Base-by-base conservation (phyloP, 2,113 vertebrate species). In the Lepus europaeus region DNA sequence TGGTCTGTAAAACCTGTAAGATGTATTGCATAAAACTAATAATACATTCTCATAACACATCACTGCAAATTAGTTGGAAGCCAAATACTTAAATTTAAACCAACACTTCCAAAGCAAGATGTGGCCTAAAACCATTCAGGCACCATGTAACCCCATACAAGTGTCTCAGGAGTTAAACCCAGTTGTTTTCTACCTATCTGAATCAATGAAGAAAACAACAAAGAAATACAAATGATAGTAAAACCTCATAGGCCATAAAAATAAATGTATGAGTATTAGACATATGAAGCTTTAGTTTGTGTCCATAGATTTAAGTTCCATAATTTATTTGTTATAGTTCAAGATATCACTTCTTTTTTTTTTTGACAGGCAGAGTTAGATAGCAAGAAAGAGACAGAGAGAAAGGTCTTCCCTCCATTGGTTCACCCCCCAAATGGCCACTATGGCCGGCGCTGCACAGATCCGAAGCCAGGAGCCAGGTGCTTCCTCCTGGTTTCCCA, bases 191-290 rank as follows among this genome's bases (percentile, higher is more conserved):
- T 80, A 74, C 29, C 36, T 90, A 84, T 19, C 45, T 87, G 31
- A 70, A 61, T 84, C 77, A 87, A 33, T 72, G 70, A 89, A 85
- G 36, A 68, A 11, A 64, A 89, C 33, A 12, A 84, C 36, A 77
- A 96, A 10, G 88, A 89, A 31, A 93, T 20, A 83, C 51, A 95
- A 87, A 96, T 77, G 29, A 92, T 68, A 78, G 33, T n/a, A 85
- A 94, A 77, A 59, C 19, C 69, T 63, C 49, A 9, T 39, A 45
- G 9, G 19, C 91, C 63, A 39, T 94, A 82, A 89, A 84, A 91
- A 78, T 29, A 87, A 19, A 59, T 59, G 33, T 69, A 45, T 27
- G 70, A 70, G 53, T 16, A 61, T 77, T 17, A 81, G 72, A 22
- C 12, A 36, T 9, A 92, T 2, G 51, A 84, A 78, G 16, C 29